Conservation (phyloP, 1,140 invertebrate genomes). For the Drosophila tristis region DNA sequence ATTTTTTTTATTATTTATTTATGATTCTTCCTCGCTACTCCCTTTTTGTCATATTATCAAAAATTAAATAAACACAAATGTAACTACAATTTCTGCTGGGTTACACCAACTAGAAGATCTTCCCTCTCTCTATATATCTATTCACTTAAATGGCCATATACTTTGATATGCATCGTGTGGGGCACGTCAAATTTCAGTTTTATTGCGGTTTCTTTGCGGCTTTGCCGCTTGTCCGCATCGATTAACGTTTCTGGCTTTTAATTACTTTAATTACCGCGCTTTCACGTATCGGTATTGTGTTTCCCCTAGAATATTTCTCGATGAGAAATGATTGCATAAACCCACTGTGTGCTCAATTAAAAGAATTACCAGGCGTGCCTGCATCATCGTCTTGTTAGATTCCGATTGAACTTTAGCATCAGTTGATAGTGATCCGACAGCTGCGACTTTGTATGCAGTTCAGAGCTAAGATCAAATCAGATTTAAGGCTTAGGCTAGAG, state of each 20-base stretch:
- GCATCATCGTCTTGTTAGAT: slow-evolving; percentile 30
- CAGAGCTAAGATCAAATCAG: neutral
- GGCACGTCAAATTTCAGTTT: slow-evolving; percentile 39
- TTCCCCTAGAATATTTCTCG: slow-evolving; percentile 23
- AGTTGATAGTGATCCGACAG: slow-evolving; percentile 22
- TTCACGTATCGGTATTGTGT: slow-evolving; percentile 7
- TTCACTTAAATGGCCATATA: slow-evolving; percentile 2
- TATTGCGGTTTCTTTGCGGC: slow-evolving; percentile 27
- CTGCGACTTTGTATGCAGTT: slow-evolving; percentile 11
- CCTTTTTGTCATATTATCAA: too few relatives aligned
- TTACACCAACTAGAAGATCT: neutral
- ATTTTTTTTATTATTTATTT: too few relatives aligned
- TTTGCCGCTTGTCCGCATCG: slow-evolving; percentile 15
- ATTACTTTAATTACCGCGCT: slow-evolving; percentile 43
- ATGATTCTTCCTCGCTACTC: too few relatives aligned
- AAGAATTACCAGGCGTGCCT: slow-evolving; percentile 24
- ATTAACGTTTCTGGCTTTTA: slow-evolving; percentile 37
- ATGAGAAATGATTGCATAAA: slow-evolving; percentile 31
- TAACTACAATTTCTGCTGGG: too few relatives aligned
- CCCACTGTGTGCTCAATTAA: slow-evolving; percentile 26
- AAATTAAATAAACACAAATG: too few relatives aligned
- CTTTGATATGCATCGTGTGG: slow-evolving; percentile 2
- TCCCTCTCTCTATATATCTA: neutral
- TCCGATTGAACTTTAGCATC: slow-evolving; percentile 36
- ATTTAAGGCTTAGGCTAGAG: slow-evolving; percentile 3